Evolutionary conservation across 2,113 vertebrate genomes (phyloP), one percentile per base, ranked within the genome.

Genomic region (Illadopsis cleaveri): DNA sequence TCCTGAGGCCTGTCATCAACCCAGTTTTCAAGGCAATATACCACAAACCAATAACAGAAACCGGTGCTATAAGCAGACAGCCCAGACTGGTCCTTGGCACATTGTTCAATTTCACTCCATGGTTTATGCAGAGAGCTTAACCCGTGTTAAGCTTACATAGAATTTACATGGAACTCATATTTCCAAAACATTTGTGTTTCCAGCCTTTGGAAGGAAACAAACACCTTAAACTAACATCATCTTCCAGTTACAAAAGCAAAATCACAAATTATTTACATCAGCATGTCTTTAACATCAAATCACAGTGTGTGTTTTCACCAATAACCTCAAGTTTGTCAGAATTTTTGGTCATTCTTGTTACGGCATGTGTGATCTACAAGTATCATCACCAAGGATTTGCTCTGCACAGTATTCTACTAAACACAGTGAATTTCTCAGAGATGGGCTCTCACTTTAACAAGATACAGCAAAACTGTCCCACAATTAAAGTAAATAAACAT

Each of bases 121-220:
- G 22, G 21, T 5, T 82, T 72, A 40, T 24, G 20, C 15, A 44
- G 9, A 53, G 35, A 87, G 23, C 22, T 82, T 27, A 80, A 69
- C 57, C 30, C 13, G 4, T 23, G 8, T 16, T 38, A 30, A 62
- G 31, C 24, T 71, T 38, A 14, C 22, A 38, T 6, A 16, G 24
- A 57, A 14, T 5, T 48, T 13, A 21, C 3, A 47, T 2, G 6
- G 42, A 57, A 37, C 3, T 19, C 15, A 1, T 2, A 5, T 37
- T 70, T 54, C 9, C n/a, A 85, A 84, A 91, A 65, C 9, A 21
- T 69, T 19, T 8, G 6, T 33, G 8, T 42, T 86, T 45, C 47
- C 64, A 66, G 65, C n/a, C 14, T 75, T 61, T 64, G 18, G 31
- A 19, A 66, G 33, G 56, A 92, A 91, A 68, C 1, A 58, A 77